Conservation (phyloP, 2,113 vertebrate species). For the Phylloscopus whistleri region DNA sequence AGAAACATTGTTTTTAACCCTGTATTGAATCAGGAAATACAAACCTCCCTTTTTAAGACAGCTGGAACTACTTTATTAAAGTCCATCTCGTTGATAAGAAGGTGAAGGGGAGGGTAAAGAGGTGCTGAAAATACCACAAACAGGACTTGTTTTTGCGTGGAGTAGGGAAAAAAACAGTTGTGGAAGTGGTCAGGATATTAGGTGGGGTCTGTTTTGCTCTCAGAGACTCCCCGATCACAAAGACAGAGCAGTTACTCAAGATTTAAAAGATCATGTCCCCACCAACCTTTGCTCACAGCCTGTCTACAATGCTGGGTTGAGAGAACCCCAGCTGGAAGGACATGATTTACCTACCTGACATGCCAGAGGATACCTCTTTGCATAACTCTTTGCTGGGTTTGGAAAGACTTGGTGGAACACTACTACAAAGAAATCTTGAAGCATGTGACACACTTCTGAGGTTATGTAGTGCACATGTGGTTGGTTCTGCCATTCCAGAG, state of each 20-base stretch:
- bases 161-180: background rate
- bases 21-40: background rate
- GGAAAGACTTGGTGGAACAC: background rate
- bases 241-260: background rate
- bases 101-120: background rate
- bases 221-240: background rate
- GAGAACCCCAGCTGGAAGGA: background rate
- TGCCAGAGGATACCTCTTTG: background rate
- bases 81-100: background rate
- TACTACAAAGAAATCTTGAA: background rate
- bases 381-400: background rate
- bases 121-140: background rate
- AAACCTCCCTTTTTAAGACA: background rate
- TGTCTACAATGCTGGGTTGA: background rate
- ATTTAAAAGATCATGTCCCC: background rate
- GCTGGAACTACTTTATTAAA: background rate
- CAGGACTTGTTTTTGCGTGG: rapidly evolving
- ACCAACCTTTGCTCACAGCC: background rate
- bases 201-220: background rate
- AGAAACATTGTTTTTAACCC: constrained; percentile 46
- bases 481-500: background rate
- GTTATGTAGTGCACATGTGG: background rate
- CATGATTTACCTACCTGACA: background rate
- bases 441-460: background rate
- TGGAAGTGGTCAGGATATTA: background rate